A percentile compares a stretch with the other conserved stretches of the same genome.
These are phyloP conservation scores for Malurus alboscapulatus DNA, from an alignment of 2,113 vertebrate species.

Conservation along the genomic window DNA sequence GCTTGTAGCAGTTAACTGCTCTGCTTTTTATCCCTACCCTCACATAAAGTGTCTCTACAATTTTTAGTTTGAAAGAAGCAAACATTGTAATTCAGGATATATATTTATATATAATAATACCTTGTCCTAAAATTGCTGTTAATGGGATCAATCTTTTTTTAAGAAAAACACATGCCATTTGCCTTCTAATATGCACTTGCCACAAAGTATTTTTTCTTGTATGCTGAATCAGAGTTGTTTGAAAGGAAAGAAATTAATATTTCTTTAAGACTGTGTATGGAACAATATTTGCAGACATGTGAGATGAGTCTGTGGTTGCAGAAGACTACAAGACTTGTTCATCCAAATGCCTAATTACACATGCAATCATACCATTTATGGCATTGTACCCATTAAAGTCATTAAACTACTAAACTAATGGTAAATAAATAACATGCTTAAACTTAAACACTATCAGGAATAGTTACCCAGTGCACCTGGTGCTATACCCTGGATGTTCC, in stretches of 20 bases:
- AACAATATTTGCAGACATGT: accelerated
- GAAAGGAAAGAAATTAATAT: neutral
- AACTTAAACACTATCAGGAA: neutral
- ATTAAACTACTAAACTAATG: neutral
- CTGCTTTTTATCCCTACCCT: neutral
- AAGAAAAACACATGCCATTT: neutral
- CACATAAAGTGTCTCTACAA: neutral
- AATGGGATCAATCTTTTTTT: neutral
- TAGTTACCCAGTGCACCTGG: neutral
- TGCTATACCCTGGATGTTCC: neutral
- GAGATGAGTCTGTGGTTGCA: neutral
- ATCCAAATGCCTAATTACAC: neutral
- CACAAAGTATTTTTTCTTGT: neutral
- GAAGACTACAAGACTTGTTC: neutral
- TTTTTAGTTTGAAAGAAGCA: neutral
- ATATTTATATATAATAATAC: neutral
- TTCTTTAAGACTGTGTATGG: neutral
- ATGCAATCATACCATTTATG: neutral
- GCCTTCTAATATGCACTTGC: neutral
- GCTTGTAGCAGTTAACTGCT: neutral
- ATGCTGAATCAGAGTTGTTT: neutral
- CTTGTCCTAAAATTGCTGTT: neutral
- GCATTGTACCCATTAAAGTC: neutral
- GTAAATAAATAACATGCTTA: neutral
- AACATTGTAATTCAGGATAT: neutral